Percentiles rank a stretch among this genome's conserved stretches.
phyloP scores from a whole-genome alignment of 2,113 vertebrate genomes.

The Glaucomys volans region DNA sequence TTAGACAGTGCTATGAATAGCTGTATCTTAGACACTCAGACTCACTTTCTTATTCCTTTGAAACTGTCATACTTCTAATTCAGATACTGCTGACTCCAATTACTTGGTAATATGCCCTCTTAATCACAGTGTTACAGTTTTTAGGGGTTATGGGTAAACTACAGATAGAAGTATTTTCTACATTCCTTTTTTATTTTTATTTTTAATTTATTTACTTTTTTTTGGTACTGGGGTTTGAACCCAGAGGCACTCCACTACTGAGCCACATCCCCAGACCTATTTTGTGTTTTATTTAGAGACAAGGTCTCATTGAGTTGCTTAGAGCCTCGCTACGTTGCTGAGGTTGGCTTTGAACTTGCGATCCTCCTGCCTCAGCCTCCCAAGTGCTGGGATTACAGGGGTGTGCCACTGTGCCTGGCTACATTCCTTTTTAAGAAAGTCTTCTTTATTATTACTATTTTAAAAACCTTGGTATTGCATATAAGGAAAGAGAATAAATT shows the following conservation, averaged over 20 bases:
- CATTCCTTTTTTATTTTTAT: constrained; percentile 49
- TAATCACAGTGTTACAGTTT: background rate
- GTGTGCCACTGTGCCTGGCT: too few species aligned
- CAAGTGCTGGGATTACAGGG: too few species aligned
- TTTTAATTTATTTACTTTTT: too few species aligned
- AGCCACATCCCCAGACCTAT: too few species aligned
- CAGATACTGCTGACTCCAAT: constrained; percentile 1
- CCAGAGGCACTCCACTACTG: too few species aligned
- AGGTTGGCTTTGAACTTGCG: too few species aligned
- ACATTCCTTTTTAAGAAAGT: constrained; percentile 44
- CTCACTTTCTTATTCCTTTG: constrained; percentile 43
- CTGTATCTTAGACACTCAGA: constrained; percentile 12
- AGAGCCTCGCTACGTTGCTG: too few species aligned
- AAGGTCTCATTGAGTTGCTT: too few species aligned
- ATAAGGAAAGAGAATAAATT: constrained; percentile 85
- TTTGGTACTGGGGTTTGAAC: too few species aligned
- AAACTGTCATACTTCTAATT: constrained; percentile 57
- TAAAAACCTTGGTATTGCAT: constrained; percentile 94
- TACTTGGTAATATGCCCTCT: constrained; percentile 31
- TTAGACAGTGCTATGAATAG: constrained; percentile 67
- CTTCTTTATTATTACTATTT: constrained; percentile 87
- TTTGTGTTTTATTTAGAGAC: too few species aligned
- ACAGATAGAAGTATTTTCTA: constrained; percentile 34
- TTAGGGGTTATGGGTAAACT: constrained; percentile 14
- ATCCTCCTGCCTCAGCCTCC: too few species aligned